phyloP scores from a whole-genome alignment of 2,797 vertebrate species.

The Xenentodon cancila region DNA sequence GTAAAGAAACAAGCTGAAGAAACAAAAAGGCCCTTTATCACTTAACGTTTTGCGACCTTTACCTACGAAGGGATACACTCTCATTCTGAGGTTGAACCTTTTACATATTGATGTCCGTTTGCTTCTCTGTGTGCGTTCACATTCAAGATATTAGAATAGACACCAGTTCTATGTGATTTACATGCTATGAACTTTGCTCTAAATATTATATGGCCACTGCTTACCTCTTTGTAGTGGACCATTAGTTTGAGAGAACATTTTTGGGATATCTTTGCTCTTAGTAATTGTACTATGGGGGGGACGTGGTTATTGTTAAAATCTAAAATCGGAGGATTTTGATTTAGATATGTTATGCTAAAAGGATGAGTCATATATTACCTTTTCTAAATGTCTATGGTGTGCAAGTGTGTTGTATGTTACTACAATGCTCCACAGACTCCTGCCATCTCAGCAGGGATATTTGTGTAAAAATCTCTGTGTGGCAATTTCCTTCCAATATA shows the following conservation, averaged over 20 bases:
- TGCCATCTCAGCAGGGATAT: background rate
- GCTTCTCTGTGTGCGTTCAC: slow-evolving; percentile 27
- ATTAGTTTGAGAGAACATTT: slow-evolving; percentile 22
- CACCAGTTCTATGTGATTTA: slow-evolving; percentile 29
- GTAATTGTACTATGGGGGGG: slow-evolving; percentile 6
- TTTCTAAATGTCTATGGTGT: background rate
- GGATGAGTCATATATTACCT: slow-evolving; percentile 2
- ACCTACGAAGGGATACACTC: slow-evolving; percentile 34
- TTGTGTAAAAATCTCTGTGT: slow-evolving; percentile 1
- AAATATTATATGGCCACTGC: slow-evolving; percentile 23
- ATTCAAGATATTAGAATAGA: slow-evolving; percentile 40
- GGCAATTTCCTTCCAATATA: background rate
- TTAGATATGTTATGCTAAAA: slow-evolving; percentile 4
- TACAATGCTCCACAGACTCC: background rate
- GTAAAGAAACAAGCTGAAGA: slow-evolving; percentile 37
- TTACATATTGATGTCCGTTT: slow-evolving; percentile 59
- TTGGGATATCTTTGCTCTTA: slow-evolving; percentile 21
- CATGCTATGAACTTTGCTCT: slow-evolving; percentile 21
- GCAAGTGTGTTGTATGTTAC: slow-evolving; percentile 3
- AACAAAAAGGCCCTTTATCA: slow-evolving; percentile 54
- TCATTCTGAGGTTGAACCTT: slow-evolving; percentile 50
- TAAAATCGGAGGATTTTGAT: background rate
- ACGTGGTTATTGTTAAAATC: slow-evolving; percentile 2
- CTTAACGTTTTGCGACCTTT: slow-evolving; percentile 49
- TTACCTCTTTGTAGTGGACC: slow-evolving; percentile 9